Base-by-base conservation (phyloP, 2,113 vertebrate species). In the Stomatorhinus ivindoensis region DNA sequence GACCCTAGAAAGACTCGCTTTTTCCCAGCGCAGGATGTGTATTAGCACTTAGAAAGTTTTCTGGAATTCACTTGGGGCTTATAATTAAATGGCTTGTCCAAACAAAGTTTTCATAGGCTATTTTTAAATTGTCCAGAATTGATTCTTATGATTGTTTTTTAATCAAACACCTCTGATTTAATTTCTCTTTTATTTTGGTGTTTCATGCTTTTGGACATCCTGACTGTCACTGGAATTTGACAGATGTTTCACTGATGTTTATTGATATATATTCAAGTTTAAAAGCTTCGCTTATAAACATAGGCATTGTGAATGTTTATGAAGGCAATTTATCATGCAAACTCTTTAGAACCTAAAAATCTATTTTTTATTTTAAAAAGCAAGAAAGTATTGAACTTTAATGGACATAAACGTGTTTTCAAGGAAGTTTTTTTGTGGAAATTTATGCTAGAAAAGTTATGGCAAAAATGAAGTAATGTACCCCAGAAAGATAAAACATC, bases 21-120 rank as follows among this genome's bases (percentile, higher is more conserved):
- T 89, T 88, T 27, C 88, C 83, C 61, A 92, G 84, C 90, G 92
- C 92, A 92, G 91, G 92, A 93, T 93, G 44, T 86, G 31, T n/a
- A 48, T 86, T 47, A 86, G 93, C 92, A 91, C 91, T 91, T 88
- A 89, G 91, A 91, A 84, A 42, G 89, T 91, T 88, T 88, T 88
- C 65, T 92, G 90, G 2, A 82, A n/a, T 82, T 19, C 48, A 42
- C 50, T 21, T 35, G 50, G 61, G 44, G 46, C 46, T 76, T 69
- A 10, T 51, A 88, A 50, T 88, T 39, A 88, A 88, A 48, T 76
- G 46, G 27, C n/a, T 31, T 88, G 87, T 88, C 11, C 87, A 47
- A 73, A 27, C 27, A 35, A 44, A 73, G 44, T 47, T 80, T 76
- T 80, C 11, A 73, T 2, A n/a, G 27, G 65, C 47, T 21, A 19